phyloP scores from a whole-genome alignment of 2,797 vertebrate genomes.

The Rhabdophis nuchalis region DNA sequence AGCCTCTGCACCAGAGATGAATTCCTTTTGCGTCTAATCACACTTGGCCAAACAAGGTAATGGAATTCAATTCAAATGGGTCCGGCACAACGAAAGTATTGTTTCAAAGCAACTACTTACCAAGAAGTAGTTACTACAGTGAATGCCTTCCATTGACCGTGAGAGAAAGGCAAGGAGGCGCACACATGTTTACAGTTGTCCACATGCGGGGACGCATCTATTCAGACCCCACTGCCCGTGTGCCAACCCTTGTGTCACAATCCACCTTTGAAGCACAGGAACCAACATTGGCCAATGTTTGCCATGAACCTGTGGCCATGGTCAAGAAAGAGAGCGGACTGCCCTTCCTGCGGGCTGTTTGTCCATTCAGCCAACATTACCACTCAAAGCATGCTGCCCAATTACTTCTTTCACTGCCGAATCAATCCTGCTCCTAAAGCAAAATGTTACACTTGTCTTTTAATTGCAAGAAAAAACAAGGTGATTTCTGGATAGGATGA shows the following conservation, averaged over 20 bases:
- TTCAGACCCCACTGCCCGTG: background rate
- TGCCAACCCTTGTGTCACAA: background rate
- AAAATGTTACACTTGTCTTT: fast-evolving
- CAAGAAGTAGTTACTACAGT: no score
- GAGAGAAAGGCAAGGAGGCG: no score
- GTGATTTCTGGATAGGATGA: background rate
- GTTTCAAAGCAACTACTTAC: background rate
- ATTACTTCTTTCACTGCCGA: background rate
- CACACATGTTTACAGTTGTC: background rate
- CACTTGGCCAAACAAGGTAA: background rate
- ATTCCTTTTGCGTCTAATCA: background rate
- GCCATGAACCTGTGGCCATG: background rate
- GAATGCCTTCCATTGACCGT: background rate
- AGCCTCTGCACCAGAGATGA: background rate
- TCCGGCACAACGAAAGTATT: background rate
- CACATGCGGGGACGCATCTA: background rate
- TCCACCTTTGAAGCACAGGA: no score
- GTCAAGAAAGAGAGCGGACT: background rate
- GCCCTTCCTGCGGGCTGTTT: background rate
- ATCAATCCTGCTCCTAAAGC: fast-evolving
- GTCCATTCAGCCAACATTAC: background rate
- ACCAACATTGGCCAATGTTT: background rate
- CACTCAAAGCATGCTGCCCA: background rate
- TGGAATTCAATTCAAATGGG: background rate
- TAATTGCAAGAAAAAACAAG: background rate